A percentile compares a stretch with the other conserved stretches of the same genome.
These are phyloP conservation scores for Pocota personata DNA, from an alignment of 2,888 invertebrate species.

Conservation along the genomic window DNA sequence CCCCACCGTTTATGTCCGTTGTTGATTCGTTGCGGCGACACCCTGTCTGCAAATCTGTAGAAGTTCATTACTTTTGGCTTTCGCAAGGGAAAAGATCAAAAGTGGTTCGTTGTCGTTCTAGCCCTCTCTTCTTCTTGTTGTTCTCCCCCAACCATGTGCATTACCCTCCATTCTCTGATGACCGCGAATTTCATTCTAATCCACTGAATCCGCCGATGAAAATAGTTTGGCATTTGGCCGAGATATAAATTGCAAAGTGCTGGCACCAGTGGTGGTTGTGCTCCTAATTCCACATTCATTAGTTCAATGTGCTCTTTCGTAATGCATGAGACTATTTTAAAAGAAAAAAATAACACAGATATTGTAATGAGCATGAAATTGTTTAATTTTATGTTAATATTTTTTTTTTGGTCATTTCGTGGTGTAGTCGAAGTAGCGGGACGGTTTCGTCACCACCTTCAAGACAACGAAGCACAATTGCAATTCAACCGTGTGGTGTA, in stretches of 20 bases:
- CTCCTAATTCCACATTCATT: constrained; percentile 46
- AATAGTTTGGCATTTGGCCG: constrained; percentile 67
- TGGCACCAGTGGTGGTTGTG: constrained; percentile 9
- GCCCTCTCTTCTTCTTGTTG: neutral
- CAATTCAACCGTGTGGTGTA: constrained; percentile 21
- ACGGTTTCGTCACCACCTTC: constrained; percentile 43
- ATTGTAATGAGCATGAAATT: constrained; percentile 39
- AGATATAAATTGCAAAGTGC: constrained; percentile 40
- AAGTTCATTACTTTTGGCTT: constrained; percentile 39
- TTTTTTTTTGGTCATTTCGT: constrained; percentile 15
- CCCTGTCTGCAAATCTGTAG: constrained; percentile 25
- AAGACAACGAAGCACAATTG: constrained; percentile 20
- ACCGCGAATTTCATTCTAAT: constrained; percentile 59
- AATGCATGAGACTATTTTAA: constrained; percentile 44
- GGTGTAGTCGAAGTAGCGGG: neutral
- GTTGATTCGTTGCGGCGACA: constrained; percentile 1
- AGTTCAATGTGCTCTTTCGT: constrained; percentile 67
- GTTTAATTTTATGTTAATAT: constrained; percentile 19
- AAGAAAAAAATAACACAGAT: constrained; percentile 20
- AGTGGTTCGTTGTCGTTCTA: neutral
- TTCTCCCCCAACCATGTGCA: neutral
- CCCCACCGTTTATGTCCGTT: no score
- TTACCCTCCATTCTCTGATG: constrained; percentile 5
- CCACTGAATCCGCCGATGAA: constrained; percentile 36
- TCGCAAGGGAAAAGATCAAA: constrained; percentile 17